Evolutionary conservation across 2,888 invertebrate species (phyloP).

Genomic region (Spisula subtruncata): DNA sequence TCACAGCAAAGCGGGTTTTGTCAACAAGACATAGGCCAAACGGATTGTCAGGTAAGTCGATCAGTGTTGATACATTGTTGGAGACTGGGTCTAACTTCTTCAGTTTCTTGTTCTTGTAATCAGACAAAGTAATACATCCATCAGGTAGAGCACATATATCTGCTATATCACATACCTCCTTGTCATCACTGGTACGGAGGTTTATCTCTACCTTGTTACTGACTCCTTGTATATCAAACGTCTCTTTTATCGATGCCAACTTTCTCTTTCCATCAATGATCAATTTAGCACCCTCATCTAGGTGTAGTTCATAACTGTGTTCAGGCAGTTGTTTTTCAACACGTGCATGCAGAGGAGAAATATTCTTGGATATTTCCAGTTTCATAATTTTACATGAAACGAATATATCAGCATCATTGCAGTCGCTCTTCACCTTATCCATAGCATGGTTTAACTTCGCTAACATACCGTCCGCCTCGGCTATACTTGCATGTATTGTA

Average conservation of each 20-base stretch:
- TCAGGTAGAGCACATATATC: neutral
- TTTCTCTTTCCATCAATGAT: neutral
- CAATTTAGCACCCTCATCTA: neutral
- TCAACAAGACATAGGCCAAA: neutral
- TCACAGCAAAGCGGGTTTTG: neutral
- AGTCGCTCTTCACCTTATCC: neutral
- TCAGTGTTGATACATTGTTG: neutral
- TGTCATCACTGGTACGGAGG: neutral
- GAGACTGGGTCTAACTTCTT: conserved; percentile 10
- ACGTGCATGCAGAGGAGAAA: neutral
- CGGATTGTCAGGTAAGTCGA: conserved; percentile 12
- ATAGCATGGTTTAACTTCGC: neutral
- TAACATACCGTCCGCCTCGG: neutral
- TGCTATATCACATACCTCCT: neutral
- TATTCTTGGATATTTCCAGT: neutral
- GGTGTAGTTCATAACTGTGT: neutral
- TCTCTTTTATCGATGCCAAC: neutral
- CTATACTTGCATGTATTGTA: neutral
- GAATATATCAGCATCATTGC: neutral
- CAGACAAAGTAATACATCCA: neutral
- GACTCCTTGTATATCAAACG: neutral
- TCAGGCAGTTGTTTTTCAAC: neutral
- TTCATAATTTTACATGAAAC: neutral
- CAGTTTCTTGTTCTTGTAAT: conserved; percentile 6
- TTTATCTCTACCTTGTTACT: neutral